Evolutionary conservation across 2,888 invertebrate genomes (phyloP).

Genomic region (Sialis fuliginosa): DNA sequence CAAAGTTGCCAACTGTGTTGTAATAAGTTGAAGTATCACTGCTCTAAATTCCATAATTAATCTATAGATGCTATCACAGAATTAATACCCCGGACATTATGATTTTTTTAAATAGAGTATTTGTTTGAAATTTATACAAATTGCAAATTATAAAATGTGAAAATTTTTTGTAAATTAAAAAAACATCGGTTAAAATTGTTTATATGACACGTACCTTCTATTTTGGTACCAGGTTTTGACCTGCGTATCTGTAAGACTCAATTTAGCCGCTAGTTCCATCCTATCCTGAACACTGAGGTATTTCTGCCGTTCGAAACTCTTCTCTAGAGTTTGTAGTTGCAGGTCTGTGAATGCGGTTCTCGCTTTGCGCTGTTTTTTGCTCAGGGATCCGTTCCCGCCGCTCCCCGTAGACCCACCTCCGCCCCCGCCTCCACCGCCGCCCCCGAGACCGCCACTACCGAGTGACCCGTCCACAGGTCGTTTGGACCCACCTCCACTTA

Average conservation of each 20-base stretch:
- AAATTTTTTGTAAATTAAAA: no score
- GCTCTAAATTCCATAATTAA: no score
- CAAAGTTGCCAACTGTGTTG: no score
- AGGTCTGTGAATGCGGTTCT: conserved; percentile 98
- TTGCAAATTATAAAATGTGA: no score
- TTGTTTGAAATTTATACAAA: no score
- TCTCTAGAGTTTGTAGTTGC: conserved; percentile 89
- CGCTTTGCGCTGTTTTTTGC: conserved; percentile 92
- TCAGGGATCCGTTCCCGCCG: conserved; percentile 24
- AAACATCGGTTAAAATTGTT: no score
- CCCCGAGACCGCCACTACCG: conserved; percentile 18
- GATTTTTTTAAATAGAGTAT: no score
- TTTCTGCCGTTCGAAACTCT: conserved; percentile 93
- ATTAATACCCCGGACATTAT: no score
- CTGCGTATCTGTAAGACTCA: conserved; percentile 95
- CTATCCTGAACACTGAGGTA: conserved; percentile 93
- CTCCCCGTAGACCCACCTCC: conserved; percentile 16
- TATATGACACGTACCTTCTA: conserved; percentile 75
- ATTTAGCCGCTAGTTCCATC: conserved; percentile 92
- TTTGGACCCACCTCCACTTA: conserved; percentile 34
- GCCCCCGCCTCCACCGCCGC: conserved; percentile 23
- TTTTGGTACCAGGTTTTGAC: conserved; percentile 99
- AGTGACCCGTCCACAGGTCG: conserved; percentile 24
- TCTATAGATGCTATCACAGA: no score
- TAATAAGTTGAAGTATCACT: no score